These are phyloP conservation scores for Drosophila rufa DNA, from an alignment of 1,140 invertebrate genomes.

Conservation along the genomic window DNA sequence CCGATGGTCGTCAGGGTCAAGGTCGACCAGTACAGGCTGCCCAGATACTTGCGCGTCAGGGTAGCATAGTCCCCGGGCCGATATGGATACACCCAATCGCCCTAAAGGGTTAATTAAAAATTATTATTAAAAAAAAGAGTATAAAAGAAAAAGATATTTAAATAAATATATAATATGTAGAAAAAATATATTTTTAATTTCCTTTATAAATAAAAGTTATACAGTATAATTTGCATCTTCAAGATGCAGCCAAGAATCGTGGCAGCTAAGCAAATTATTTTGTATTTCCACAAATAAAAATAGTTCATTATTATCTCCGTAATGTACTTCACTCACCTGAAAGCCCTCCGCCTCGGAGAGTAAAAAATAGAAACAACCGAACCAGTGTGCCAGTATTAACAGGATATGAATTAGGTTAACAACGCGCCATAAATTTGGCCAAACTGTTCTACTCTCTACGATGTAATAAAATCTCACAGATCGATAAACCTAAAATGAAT, in stretches of 20 bases:
- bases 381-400: constrained; percentile 98
- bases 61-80: constrained; percentile 93
- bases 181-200: no score
- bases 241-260: no score
- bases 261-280: no score
- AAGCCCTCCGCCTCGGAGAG: constrained; percentile 96
- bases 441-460: constrained; percentile 97
- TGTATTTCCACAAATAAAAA: no score
- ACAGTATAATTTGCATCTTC: no score
- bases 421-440: constrained; percentile 98
- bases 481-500: constrained; percentile 90
- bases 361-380: constrained; percentile 98
- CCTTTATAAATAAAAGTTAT: no score
- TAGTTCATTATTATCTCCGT: no score
- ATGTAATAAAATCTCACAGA: constrained; percentile 97
- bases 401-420: constrained; percentile 97
- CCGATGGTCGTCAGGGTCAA: constrained; percentile 98
- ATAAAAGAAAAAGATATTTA: no score
- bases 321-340: constrained; percentile 85
- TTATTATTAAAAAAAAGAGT: no score
- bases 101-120: no score
- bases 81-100: constrained; percentile 97
- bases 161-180: neutral
- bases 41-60: constrained; percentile 95
- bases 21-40: constrained; percentile 98